phyloP scores from a whole-genome alignment of 2,797 vertebrate species.

The Sebastes taczanowskii region DNA sequence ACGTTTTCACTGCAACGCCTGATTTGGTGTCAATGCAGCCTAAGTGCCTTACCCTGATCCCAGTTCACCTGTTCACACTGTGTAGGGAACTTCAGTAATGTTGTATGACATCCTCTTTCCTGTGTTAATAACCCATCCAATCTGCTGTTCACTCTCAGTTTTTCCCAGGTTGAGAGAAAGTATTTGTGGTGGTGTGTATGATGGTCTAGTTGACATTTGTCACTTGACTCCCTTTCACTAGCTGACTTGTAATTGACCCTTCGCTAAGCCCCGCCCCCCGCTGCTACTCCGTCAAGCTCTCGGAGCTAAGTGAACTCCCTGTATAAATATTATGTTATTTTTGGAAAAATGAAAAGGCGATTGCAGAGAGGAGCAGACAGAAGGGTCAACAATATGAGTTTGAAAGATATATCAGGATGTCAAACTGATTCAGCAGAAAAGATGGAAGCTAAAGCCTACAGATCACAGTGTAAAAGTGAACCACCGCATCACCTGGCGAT shows the following conservation, averaged over 20 bases:
- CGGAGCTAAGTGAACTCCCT: too few species aligned
- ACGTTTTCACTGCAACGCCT: neutral
- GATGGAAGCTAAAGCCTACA: too few species aligned
- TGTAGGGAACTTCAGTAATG: neutral
- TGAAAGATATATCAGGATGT: too few species aligned
- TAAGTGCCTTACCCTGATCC: neutral
- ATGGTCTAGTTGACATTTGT: constrained; percentile 1
- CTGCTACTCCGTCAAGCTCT: neutral
- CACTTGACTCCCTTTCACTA: neutral
- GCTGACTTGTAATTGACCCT: neutral
- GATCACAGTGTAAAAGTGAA: too few species aligned
- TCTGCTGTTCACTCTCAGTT: neutral
- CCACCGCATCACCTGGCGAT: too few species aligned
- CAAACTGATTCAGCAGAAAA: too few species aligned
- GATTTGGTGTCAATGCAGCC: neutral
- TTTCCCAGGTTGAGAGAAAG: constrained; percentile 3
- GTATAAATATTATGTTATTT: too few species aligned
- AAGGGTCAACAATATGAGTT: too few species aligned
- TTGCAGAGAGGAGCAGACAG: neutral
- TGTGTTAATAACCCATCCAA: constrained; percentile 12
- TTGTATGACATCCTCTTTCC: constrained; percentile 2
- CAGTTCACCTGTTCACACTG: constrained; percentile 6
- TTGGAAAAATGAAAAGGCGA: neutral
- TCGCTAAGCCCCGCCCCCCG: neutral
- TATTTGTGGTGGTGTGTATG: constrained; percentile 40